A percentile compares a stretch with the other conserved stretches of the same genome.
These are phyloP conservation scores for Abscondita cerata DNA, from an alignment of 2,888 invertebrate genomes.

Conservation along the genomic window DNA sequence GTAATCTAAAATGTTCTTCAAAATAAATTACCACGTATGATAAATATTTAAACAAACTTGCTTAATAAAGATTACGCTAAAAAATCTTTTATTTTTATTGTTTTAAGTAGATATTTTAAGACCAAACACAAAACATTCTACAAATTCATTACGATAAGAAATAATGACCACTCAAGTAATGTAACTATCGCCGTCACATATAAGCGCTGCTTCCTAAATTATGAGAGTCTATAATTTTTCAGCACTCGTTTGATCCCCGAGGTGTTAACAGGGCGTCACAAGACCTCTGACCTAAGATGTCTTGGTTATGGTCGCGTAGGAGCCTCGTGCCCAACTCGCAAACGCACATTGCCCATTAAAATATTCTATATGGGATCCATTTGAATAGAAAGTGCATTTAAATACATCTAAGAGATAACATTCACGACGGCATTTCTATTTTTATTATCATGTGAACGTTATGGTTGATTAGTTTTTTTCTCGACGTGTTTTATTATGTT, in stretches of 20 bases:
- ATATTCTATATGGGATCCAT: slow-evolving; percentile 36
- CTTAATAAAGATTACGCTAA: no score
- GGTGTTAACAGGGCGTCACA: slow-evolving; percentile 44
- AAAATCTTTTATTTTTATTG: no score
- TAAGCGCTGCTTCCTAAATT: slow-evolving; percentile 26
- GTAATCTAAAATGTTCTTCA: no score
- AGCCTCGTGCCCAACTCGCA: slow-evolving; percentile 31
- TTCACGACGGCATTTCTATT: slow-evolving; percentile 28
- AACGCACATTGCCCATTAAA: slow-evolving; percentile 36
- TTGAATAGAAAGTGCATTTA: slow-evolving; percentile 35
- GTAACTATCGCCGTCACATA: slow-evolving; percentile 2
- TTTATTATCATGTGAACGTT: slow-evolving; percentile 26
- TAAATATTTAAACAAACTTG: no score
- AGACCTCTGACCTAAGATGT: slow-evolving; percentile 41
- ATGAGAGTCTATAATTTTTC: slow-evolving; percentile 25
- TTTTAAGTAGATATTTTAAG: no score
- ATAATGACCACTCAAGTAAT: background rate
- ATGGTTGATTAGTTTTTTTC: slow-evolving; percentile 22
- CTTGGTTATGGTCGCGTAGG: slow-evolving; percentile 45
- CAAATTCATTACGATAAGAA: background rate
- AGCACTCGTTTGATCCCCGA: slow-evolving; percentile 41
- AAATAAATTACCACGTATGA: no score
- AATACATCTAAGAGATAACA: slow-evolving; percentile 31
- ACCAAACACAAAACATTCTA: no score
- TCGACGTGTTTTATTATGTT: slow-evolving; percentile 8